Conservation (phyloP, 2,113 vertebrate genomes). For the Epinephelus lanceolatus region DNA sequence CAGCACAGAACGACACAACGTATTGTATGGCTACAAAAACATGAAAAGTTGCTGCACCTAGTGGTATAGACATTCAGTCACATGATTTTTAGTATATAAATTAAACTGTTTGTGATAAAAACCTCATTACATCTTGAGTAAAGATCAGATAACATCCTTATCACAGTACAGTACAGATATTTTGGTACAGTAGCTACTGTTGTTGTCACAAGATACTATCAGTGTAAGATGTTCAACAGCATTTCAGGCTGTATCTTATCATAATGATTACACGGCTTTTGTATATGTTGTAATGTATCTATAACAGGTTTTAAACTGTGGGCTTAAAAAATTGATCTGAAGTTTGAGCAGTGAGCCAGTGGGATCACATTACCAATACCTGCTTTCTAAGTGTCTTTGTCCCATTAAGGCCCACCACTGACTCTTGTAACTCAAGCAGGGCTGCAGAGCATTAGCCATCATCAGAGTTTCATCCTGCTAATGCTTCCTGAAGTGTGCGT, state of each 20-base stretch:
- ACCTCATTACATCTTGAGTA: neutral
- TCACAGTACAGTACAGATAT: neutral
- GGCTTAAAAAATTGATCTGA: neutral
- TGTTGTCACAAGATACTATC: neutral
- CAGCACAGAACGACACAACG: neutral
- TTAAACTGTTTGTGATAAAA: neutral
- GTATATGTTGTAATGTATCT: no score
- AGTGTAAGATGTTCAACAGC: neutral
- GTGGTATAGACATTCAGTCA: neutral
- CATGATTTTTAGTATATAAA: neutral
- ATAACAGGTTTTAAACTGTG: no score
- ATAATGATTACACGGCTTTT: no score
- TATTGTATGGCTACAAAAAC: neutral
- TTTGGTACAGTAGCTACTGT: neutral
- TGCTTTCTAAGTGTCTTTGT: constrained; percentile 69
- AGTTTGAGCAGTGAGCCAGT: constrained; percentile 24
- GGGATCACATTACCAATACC: constrained; percentile 72
- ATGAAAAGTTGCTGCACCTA: neutral
- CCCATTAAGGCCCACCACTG: constrained; percentile 66
- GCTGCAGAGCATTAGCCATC: constrained; percentile 57
- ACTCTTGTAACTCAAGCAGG: constrained; percentile 69
- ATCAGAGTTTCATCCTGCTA: constrained; percentile 58
- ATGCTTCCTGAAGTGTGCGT: constrained; percentile 51
- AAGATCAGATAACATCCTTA: neutral
- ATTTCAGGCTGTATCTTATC: neutral